phyloP scores from a whole-genome alignment of 2,797 vertebrate genomes.

The Pelobates cultripes region DNA sequence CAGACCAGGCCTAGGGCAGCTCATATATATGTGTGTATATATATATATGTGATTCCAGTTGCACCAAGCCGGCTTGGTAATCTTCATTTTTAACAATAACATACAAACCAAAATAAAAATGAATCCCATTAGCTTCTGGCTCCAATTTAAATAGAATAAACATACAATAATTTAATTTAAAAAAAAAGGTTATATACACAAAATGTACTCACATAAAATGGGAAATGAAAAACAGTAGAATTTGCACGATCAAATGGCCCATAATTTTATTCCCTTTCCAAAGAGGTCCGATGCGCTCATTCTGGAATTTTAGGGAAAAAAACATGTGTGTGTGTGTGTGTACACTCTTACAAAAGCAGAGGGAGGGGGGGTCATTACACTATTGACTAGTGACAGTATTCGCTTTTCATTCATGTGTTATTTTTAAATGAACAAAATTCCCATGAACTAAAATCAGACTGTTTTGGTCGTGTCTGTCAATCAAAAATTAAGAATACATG shows the following conservation, averaged over 20 bases:
- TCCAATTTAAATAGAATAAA: constrained; percentile 74
- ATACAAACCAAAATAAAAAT: constrained; percentile 67
- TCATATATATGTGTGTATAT: constrained; percentile 63
- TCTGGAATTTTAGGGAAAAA: not conserved
- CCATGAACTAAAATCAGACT: no score
- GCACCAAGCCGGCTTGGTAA: constrained; percentile 84
- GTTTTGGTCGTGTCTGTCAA: no score
- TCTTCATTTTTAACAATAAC: constrained; percentile 75
- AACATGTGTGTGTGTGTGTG: not conserved
- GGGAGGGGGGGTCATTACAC: no score
- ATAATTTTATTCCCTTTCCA: constrained; percentile 47
- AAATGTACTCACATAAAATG: constrained; percentile 68
- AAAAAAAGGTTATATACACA: constrained; percentile 68
- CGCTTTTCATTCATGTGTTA: no score
- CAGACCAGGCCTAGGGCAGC: constrained; percentile 85
- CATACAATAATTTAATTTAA: constrained; percentile 76
- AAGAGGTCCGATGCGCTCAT: not conserved
- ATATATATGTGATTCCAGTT: constrained; percentile 73
- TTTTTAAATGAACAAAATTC: no score
- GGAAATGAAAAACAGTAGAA: constrained; percentile 67
- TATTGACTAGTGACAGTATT: no score
- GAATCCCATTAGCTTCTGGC: constrained; percentile 67
- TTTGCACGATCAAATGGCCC: constrained; percentile 59
- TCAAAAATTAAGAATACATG: no score
- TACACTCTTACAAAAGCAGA: no score